Conservation (phyloP, 2,888 invertebrate species). For the Nemoura dubitans region DNA sequence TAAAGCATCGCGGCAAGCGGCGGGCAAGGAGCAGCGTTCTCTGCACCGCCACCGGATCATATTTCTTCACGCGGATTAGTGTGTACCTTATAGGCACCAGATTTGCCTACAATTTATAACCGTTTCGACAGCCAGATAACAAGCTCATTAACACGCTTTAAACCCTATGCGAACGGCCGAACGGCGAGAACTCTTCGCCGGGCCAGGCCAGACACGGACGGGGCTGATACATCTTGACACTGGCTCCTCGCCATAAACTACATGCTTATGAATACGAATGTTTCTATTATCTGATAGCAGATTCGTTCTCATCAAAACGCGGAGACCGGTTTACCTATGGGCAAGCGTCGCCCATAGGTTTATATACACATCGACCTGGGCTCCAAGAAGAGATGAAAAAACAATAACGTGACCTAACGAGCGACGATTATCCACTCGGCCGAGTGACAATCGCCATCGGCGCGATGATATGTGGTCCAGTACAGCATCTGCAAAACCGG, state of each 20-base stretch:
- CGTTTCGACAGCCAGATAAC: conserved; percentile 22
- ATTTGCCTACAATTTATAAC: neutral
- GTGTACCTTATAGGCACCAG: neutral
- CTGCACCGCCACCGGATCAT: conserved; percentile 13
- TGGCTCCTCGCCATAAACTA: neutral
- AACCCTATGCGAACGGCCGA: neutral
- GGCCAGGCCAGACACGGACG: neutral
- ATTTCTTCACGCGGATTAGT: neutral
- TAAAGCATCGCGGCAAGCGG: no score
- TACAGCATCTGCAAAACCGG: neutral
- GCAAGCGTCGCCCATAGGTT: neutral
- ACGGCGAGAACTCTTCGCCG: neutral
- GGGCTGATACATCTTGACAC: no score
- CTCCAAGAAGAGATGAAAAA: neutral
- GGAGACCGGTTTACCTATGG: neutral
- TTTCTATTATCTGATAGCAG: conserved; percentile 8
- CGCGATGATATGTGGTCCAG: neutral
- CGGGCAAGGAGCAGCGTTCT: no score
- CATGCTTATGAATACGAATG: conserved; percentile 21
- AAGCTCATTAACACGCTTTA: conserved; percentile 31
- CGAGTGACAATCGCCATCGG: neutral
- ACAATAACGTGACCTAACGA: neutral
- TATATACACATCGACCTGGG: neutral
- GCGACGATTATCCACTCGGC: neutral
- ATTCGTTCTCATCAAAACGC: neutral